Conservation (phyloP, 1,140 invertebrate species). For the Chionoecetes opilio region DNA sequence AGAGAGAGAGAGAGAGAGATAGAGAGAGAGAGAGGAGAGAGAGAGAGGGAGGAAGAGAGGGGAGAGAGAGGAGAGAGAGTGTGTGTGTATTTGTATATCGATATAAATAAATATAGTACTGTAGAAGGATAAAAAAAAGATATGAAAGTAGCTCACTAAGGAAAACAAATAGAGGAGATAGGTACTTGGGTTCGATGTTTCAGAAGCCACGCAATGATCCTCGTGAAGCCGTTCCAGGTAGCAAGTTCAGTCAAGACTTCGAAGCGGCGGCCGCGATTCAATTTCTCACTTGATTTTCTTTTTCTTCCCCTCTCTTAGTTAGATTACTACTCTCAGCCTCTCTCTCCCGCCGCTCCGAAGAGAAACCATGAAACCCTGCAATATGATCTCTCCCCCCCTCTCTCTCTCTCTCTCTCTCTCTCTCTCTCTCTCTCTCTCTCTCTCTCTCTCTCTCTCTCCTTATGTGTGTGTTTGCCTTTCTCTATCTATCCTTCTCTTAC, state of each 20-base stretch:
- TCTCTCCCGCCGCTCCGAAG: too few relatives aligned
- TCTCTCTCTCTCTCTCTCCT: not conserved
- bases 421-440: constrained; percentile 13
- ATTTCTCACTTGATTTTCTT: not conserved
- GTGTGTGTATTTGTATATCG: not conserved
- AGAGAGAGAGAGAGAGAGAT: too few relatives aligned
- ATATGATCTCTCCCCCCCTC: constrained; percentile 25
- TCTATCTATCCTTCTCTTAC: too few relatives aligned
- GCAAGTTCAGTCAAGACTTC: not conserved
- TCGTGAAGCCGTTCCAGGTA: not conserved
- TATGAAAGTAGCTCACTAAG: not conserved
- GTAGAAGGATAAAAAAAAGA: not conserved
- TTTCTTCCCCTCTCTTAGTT: not conserved
- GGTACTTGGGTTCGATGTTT: not conserved
- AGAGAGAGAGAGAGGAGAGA: too few relatives aligned
- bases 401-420: constrained; percentile 27
- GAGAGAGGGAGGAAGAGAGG: not conserved
- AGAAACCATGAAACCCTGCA: not conserved
- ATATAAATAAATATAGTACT: not conserved
- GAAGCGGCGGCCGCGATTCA: not conserved
- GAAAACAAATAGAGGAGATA: not conserved
- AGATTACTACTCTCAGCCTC: not conserved
- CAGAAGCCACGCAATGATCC: not conserved
- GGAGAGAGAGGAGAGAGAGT: not conserved
- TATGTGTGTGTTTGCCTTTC: not conserved